These are phyloP conservation scores for Lymantria monacha DNA, from an alignment of 2,888 invertebrate species.

Conservation along the genomic window DNA sequence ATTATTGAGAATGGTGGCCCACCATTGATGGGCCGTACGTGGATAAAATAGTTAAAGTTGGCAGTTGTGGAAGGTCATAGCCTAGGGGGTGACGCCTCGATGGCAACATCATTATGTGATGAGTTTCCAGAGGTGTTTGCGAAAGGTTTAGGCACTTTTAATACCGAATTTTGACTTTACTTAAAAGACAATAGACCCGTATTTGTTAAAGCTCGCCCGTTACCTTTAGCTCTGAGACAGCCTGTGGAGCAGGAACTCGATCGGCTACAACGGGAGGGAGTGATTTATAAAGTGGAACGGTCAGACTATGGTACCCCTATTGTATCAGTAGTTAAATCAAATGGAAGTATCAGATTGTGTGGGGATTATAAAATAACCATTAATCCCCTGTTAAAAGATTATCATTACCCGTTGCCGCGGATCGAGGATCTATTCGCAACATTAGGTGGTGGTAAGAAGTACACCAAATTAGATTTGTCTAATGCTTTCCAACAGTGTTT, in stretches of 20 bases:
- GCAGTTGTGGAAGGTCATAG: background rate
- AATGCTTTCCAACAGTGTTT: background rate
- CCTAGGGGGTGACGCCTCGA: background rate
- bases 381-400: conserved; percentile 22
- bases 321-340: conserved; percentile 23
- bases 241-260: conserved; percentile 27
- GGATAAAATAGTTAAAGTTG: conserved; percentile 5
- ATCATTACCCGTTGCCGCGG: conserved; percentile 14
- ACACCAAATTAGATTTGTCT: conserved; percentile 24
- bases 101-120: background rate
- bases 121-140: conserved; percentile 9
- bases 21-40: conserved; percentile 10
- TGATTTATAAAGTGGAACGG: conserved; percentile 27
- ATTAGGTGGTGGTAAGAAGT: conserved; percentile 19
- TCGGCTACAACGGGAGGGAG: conserved; percentile 23
- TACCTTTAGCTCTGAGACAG: conserved; percentile 26
- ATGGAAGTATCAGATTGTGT: conserved; percentile 18
- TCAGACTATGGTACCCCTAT: conserved; percentile 36
- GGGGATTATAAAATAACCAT: conserved; percentile 32
- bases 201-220: conserved; percentile 17
- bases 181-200: conserved; percentile 4
- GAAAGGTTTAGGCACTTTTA: conserved; percentile 5
- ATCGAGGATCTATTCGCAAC: conserved; percentile 1
- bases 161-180: conserved; percentile 1
- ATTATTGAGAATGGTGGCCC: conserved; percentile 10